phyloP scores from a whole-genome alignment of 2,797 vertebrate genomes.

The Neosilurus hyrtlii region DNA sequence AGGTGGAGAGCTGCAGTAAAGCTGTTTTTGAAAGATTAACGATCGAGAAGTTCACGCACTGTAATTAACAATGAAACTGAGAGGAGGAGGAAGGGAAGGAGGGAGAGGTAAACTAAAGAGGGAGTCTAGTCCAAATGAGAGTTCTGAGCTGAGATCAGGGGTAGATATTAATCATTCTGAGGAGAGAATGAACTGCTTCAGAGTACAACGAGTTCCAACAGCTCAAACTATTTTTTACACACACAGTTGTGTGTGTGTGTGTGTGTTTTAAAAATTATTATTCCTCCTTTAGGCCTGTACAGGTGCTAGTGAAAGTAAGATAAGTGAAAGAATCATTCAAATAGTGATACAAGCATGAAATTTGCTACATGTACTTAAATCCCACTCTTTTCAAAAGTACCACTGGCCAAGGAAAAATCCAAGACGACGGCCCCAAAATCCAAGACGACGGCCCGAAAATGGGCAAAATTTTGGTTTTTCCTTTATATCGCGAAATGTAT shows the following conservation, averaged over 20 bases:
- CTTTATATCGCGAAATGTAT: too few relatives aligned
- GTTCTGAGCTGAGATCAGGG: slow-evolving; percentile 32
- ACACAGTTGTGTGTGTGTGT: too few relatives aligned
- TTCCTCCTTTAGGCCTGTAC: background rate
- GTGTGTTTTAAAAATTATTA: too few relatives aligned
- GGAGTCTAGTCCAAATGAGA: slow-evolving; percentile 48
- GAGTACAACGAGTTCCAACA: background rate
- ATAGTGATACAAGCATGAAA: too few relatives aligned
- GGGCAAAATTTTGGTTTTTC: too few relatives aligned
- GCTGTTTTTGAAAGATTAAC: slow-evolving; percentile 79
- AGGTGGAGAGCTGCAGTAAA: slow-evolving; percentile 78
- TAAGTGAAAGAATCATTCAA: too few relatives aligned
- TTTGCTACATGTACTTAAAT: too few relatives aligned
- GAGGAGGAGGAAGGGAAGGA: slow-evolving; percentile 52
- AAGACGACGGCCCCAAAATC: too few relatives aligned
- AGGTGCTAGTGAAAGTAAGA: too few relatives aligned
- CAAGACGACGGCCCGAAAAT: too few relatives aligned
- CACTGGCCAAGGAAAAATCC: too few relatives aligned
- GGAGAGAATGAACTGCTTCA: slow-evolving; percentile 22
- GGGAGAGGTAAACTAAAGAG: slow-evolving; percentile 44
- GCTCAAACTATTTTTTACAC: background rate
- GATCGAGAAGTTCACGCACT: slow-evolving; percentile 69
- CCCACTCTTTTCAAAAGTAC: too few relatives aligned
- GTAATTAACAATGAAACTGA: slow-evolving; percentile 77
- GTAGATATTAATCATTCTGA: slow-evolving; percentile 44